Evolutionary conservation across 1,140 invertebrate species (phyloP), one percentile per base, ranked within the genome.

Genomic region (Lineus longissimus): DNA sequence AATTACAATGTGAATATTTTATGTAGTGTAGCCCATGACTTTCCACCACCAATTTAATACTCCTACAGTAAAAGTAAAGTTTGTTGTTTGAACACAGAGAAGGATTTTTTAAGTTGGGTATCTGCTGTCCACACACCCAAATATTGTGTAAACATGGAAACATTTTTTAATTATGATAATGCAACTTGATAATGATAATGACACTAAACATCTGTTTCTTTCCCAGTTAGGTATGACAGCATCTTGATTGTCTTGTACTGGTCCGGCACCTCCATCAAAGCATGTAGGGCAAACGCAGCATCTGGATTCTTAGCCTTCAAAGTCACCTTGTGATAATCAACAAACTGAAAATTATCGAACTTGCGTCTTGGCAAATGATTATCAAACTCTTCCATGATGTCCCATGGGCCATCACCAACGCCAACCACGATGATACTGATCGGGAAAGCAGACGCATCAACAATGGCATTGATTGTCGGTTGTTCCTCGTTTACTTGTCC

Each of bases 281-380:
- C 81, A 69, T 84, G 82, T 51, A 85, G 69, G 9, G 84, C 84
- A 62, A 85, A 82, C 15, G 75, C 73, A 23, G 81, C 75, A 61
- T 84, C 83, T 7, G 81, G 80, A 67, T 83, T 81, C 55, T 79
- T 79, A n/a, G 71, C 65, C 68, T 83, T 83, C 25, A 73, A 73
- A 15, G 79, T 82, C 29, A 75, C 77, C 30, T 67, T 63, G 64
- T 85, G 81, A 69, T 83, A 85, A 63, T 85, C 80, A 23, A 86
- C 85, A 71, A 86, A 86, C 65, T 85, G 85, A 70, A 86, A 85
- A 68, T 86, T 86, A 69, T 86, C 85, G 75, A 85, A 86, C 31
- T 79, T 73, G 59, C 85, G 62, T 65, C 81, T 80, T 0, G 85
- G 83, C 22, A 86, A 70, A 17, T 75, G 74, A 68, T 86, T 81